Base-by-base conservation (phyloP, 2,797 vertebrate genomes). In the Buphagus erythrorhynchus region DNA sequence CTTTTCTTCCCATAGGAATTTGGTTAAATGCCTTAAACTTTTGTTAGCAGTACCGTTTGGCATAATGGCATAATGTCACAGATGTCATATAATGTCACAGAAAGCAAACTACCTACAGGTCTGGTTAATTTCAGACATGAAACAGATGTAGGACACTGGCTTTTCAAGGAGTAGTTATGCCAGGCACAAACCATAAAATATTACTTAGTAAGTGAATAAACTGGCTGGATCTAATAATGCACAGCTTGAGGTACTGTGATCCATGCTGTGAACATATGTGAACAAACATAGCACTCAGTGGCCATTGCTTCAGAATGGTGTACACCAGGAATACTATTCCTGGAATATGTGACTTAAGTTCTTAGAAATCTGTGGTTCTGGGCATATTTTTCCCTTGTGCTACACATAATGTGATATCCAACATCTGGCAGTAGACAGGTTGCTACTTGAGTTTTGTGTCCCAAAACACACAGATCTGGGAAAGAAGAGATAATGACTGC, bases 331-430 rank as follows among this genome's bases (percentile, higher is more conserved):
- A 93, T 86, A 79, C 43, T 84, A 73, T 96, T 97, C 95, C 67
- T 95, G 94, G 97, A 97, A 96, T 76, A 92, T 90, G 36, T 81
- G 77, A 79, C 16, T 31, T 29, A 93, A 61, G 62, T 95, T 97
- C 93, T 96, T 97, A 92, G 95, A 97, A 97, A 90, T 88, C 93
- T 75, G 59, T 86, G 82, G 48, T 87, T 96, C 82, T 87, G 42
- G 86, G 35, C 76, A 88, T 67, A 49, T 93, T 95, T 93, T 82
- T 43, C 46, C 16, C 35, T 76, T 79, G 75, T 79, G 73, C 45
- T 95, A 55, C 42, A 87, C 74, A 92, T 77, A 88, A 86, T 45
- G 17, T 93, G 87, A 92, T 76, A 74, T 31, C 22, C 57, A 74
- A n/a, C 91, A 96, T 95, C 93, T 96, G 95, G 61, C 49, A 59